These are phyloP conservation scores for Dendrocincla fuliginosa DNA, from an alignment of 2,797 vertebrate species.

Conservation along the genomic window DNA sequence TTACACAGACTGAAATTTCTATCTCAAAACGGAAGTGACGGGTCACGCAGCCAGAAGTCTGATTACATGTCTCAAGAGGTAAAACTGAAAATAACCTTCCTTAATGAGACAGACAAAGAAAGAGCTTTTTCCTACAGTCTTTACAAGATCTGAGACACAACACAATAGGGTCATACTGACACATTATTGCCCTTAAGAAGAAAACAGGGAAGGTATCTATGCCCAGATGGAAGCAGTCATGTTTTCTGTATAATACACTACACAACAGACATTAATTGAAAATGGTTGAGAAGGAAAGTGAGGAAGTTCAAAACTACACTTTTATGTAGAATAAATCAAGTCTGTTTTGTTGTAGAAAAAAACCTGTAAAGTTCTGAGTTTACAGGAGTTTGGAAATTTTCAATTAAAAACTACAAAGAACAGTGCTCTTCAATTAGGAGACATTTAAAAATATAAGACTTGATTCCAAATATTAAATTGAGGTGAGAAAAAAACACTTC, in stretches of 20 bases:
- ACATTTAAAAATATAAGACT: neutral
- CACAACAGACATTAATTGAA: neutral
- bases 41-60: neutral
- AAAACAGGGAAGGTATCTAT: neutral
- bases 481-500: neutral
- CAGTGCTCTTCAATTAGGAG: neutral
- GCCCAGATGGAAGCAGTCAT: fast-evolving
- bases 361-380: neutral
- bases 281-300: neutral
- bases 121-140: neutral
- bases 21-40: neutral
- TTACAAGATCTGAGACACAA: neutral
- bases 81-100: neutral
- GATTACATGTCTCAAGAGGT: neutral
- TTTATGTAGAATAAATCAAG: neutral
- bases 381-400: neutral
- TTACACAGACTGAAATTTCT: neutral
- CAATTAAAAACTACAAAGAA: neutral
- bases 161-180: neutral
- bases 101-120: neutral
- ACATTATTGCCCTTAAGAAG: neutral
- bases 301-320: neutral
- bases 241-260: neutral
- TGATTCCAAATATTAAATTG: neutral
- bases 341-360: neutral